Base-by-base conservation (phyloP, 2,113 vertebrate genomes). In the Myocastor coypus region DNA sequence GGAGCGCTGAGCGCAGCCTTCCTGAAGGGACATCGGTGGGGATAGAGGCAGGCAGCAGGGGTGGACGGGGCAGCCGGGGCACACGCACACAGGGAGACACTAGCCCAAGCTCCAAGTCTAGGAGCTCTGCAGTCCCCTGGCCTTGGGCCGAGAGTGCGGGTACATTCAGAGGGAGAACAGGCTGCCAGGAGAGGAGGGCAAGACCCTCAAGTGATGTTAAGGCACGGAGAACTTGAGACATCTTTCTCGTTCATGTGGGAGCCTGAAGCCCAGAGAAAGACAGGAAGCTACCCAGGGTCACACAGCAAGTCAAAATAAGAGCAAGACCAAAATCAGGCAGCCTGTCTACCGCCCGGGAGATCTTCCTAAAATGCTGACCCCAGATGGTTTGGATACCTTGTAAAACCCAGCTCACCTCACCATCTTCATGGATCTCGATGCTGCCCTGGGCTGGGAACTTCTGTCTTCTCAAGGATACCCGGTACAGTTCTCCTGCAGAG, bases 401-500 rank as follows among this genome's bases (percentile, higher is more conserved):
- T 24, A 30, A 85, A 95, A 93, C 78, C 4, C 71, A 68, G 86
- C 98, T 96, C 98, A 99, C 99, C 99, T 99, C 99, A 28, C 66
- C 97, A 87, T 99, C 99, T 50, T 99, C 99, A 0, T 99, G 98
- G 68, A 99, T 99, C 97, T 99, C 99, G 26, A 99, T 98, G 98
- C 99, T 99, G 97, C 99, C 99, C 97, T 99, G 99, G 34, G 99
- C 98, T 1, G 98, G 98, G 92, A 99, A 99, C 92, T 94, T 99
- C 77, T 98, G 98, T 92, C 99, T 99, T 55, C 98, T 99, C 97
- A 99, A 95, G 95, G 98, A 98, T 3, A 98, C 96, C 85, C 98
- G 98, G 97, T 99, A 99, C 77, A 99, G 97, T 85, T 99, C 99
- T 97, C 98, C 98, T 99, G 97, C 26, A 22, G 77, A 96, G 96